Evolutionary conservation across 2,888 invertebrate species (phyloP), one percentile per base, ranked within the genome.

Genomic region (Perdita meconis): DNA sequence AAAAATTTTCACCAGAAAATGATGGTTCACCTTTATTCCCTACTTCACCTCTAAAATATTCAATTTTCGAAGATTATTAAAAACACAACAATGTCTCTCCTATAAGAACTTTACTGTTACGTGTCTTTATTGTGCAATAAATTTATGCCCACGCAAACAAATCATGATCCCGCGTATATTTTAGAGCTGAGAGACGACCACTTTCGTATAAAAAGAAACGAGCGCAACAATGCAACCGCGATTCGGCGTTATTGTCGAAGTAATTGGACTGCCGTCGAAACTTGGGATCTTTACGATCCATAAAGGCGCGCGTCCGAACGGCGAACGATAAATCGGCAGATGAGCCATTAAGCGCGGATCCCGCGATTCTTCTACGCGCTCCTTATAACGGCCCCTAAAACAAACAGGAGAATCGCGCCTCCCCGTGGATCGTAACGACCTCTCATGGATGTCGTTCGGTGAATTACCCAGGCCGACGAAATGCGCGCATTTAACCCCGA

Each of bases 261-360:
- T 89, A 89, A 89, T 88, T 88, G 87, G 88, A 80, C 82, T 60
- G 78, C 80, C 81, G 86, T 80, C 82, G 84, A 87, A 85, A 87
- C 82, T 86, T 84, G 60, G 78, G 78, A 82, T 87, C 82, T 89
- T 89, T 89, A 89, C 83, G 89, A 82, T 85, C 88, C 87, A 89
- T 89, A 89, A 89, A 89, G 79, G 70, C 74, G 71, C 76, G 79
- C 85, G 80, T 69, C 65, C 71, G 40, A 79, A 77, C 19, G 51
- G 61, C 63, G 68, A n/a, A 56, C 84, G 86, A 89, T 89, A 89
- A 89, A 89, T 89, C 81, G 84, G 79, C 65, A 69, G 85, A 88
- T 86, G 88, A 86, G 87, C 82, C 87, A 87, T 89, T 85, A 88
- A 88, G 79, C 55, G 74, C 60, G 53, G 73, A n/a, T n/a, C 63